Evolutionary conservation across 2,113 vertebrate genomes (phyloP).

Genomic region (Vireo altiloquus): DNA sequence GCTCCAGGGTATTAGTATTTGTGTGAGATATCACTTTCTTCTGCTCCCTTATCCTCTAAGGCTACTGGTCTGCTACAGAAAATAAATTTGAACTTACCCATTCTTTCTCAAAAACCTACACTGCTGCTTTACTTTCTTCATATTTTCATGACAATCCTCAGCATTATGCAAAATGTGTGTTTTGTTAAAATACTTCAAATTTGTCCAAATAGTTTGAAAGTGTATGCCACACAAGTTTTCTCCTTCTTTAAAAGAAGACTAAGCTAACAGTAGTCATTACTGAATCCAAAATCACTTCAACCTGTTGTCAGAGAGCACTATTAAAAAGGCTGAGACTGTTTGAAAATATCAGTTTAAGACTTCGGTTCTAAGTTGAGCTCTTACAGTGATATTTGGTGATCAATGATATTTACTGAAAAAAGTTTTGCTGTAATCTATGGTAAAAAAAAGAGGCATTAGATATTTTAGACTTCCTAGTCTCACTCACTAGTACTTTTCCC

Average conservation of each 20-base stretch:
- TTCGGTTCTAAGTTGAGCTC: background rate
- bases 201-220: background rate
- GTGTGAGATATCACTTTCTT: background rate
- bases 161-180: background rate
- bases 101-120: background rate
- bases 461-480: background rate
- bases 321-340: background rate
- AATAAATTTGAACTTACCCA: background rate
- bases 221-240: background rate
- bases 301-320: background rate
- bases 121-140: background rate
- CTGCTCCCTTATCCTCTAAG: background rate
- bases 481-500: background rate
- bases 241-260: background rate
- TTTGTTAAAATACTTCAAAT: background rate
- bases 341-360: background rate
- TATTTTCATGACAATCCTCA: background rate
- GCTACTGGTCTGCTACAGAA: background rate
- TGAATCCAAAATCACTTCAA: background rate
- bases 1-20: background rate
- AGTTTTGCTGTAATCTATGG: background rate
- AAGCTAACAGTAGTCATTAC: background rate
- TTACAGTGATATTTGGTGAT: background rate
- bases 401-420: background rate
- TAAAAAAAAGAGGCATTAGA: background rate